Percentiles rank a stretch among this genome's conserved stretches.
Conservation (phyloP, 2,888 invertebrate species). For the Drosophila heteroneura region DNA sequence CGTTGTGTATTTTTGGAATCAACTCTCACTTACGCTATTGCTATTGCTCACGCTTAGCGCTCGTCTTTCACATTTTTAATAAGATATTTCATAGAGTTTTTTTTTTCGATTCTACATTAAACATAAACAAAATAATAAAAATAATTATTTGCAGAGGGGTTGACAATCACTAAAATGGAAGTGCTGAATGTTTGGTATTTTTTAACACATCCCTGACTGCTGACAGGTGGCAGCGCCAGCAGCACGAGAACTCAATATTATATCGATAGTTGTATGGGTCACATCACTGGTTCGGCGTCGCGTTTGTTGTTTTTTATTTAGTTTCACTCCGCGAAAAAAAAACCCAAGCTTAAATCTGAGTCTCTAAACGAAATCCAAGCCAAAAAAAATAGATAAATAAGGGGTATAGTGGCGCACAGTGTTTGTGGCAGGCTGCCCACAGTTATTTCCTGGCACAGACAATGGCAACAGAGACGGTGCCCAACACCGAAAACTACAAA, state of each 20-base stretch:
- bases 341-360: constrained; percentile 51
- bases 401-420: constrained; percentile 24
- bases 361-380: constrained; percentile 37
- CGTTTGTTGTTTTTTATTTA: constrained; percentile 60
- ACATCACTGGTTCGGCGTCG: constrained; percentile 54
- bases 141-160: constrained; percentile 58
- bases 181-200: constrained; percentile 33
- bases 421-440: constrained; percentile 15
- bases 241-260: constrained; percentile 3
- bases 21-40: constrained; percentile 64
- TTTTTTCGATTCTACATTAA: constrained; percentile 44
- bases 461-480: constrained; percentile 71
- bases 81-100: constrained; percentile 10
- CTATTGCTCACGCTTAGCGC: constrained; percentile 34
- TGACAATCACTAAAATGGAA: constrained; percentile 46
- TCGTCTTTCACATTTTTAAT: constrained; percentile 57
- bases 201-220: constrained; percentile 3
- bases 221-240: constrained; percentile 23
- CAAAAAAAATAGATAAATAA: constrained; percentile 19
- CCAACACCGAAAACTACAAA: constrained; percentile 63
- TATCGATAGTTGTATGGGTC: constrained; percentile 19
- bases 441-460: constrained; percentile 24
- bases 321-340: constrained; percentile 28
- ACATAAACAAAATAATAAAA: constrained; percentile 77
- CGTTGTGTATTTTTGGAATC: constrained; percentile 5